Evolutionary conservation across 2,888 invertebrate genomes (phyloP).

Genomic region (Smittia aterrima): DNA sequence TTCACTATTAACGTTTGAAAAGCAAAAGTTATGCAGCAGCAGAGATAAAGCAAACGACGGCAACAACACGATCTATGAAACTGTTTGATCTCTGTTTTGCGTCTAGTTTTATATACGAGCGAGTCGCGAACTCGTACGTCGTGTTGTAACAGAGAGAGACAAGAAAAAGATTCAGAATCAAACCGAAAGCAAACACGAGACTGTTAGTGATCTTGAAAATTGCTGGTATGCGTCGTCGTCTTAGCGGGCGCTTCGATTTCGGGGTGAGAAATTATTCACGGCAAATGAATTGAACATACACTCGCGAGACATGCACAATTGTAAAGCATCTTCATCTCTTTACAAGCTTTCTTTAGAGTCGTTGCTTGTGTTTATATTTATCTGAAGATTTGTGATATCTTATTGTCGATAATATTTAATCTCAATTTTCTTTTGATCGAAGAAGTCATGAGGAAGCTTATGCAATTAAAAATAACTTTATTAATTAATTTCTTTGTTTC

Average conservation of each 20-base stretch:
- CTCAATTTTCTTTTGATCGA: too few relatives aligned
- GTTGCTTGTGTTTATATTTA: too few relatives aligned
- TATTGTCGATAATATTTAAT: too few relatives aligned
- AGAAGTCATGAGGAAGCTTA: too few relatives aligned
- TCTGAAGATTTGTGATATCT: too few relatives aligned
- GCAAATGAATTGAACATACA: not conserved
- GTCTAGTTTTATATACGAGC: conserved; percentile 33
- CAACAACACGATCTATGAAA: conserved; percentile 29
- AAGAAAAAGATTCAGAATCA: conserved; percentile 17
- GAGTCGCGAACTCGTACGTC: conserved; percentile 7
- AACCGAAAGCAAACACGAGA: not conserved
- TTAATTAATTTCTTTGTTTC: too few relatives aligned
- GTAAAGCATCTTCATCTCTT: not conserved
- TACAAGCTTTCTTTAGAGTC: too few relatives aligned
- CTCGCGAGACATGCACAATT: not conserved
- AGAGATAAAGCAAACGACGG: conserved; percentile 21
- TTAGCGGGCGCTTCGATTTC: not conserved
- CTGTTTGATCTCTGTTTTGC: conserved; percentile 37
- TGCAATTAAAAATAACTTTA: too few relatives aligned
- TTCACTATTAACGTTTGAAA: not conserved
- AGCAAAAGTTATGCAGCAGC: not conserved
- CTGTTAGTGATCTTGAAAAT: conserved; percentile 22
- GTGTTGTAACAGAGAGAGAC: conserved; percentile 23
- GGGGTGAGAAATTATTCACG: conserved; percentile 18
- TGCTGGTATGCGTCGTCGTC: not conserved